Evolutionary conservation across 2,113 vertebrate genomes (phyloP).

Genomic region (human): DNA sequence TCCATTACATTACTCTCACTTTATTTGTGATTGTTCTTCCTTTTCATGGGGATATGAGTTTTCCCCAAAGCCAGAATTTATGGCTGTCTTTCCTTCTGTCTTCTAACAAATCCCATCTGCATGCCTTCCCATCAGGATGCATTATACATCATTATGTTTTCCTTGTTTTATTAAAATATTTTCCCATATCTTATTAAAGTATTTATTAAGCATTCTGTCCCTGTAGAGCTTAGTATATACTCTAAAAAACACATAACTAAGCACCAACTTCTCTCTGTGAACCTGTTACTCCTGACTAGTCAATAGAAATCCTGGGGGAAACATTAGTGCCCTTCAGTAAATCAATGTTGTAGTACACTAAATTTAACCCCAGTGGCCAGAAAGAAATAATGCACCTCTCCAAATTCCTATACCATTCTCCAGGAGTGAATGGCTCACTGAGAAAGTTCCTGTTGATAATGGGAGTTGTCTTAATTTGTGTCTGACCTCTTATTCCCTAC

Average conservation of each 20-base stretch:
- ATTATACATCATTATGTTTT: slow-evolving; percentile 27
- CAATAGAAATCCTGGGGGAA: not conserved
- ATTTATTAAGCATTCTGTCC: slow-evolving; percentile 56
- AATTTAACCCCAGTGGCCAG: not conserved
- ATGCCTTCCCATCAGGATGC: slow-evolving; percentile 43
- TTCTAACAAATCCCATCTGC: slow-evolving; percentile 68
- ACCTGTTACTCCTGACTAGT: not conserved
- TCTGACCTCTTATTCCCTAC: slow-evolving; percentile 61
- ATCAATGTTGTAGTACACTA: not conserved
- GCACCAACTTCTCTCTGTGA: not conserved
- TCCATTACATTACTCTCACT: slow-evolving; percentile 55
- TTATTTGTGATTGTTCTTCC: slow-evolving; percentile 66
- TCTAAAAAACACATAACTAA: slow-evolving; percentile 25
- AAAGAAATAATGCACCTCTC: not conserved
- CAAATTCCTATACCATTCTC: not conserved
- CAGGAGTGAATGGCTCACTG: not conserved
- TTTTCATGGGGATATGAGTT: slow-evolving; percentile 46
- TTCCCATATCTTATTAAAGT: slow-evolving; percentile 56
- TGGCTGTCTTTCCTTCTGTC: slow-evolving; percentile 65
- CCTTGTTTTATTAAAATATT: slow-evolving; percentile 39
- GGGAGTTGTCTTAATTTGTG: not conserved
- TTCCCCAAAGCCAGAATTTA: slow-evolving; percentile 72
- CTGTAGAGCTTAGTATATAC: not conserved
- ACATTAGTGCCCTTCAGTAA: not conserved
- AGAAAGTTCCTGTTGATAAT: not conserved